Percentiles rank a stretch among this genome's conserved stretches.
Conservation (phyloP, 2,797 vertebrate genomes). For the Enteromius paludinosus region DNA sequence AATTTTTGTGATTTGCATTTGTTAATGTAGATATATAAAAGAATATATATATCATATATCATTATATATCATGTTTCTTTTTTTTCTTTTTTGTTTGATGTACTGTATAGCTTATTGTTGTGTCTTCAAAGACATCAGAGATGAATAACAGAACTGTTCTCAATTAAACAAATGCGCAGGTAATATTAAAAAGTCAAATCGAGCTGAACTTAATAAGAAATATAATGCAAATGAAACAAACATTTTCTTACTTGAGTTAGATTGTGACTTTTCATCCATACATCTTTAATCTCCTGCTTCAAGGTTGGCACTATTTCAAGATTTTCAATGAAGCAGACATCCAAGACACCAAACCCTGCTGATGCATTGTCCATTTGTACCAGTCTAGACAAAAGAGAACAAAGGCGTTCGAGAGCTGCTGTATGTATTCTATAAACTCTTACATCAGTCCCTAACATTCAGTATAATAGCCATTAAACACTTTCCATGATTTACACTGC, state of each 20-base stretch:
- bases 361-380: conserved; percentile 83
- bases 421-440: conserved; percentile 62
- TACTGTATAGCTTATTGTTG: conserved; percentile 55
- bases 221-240: conserved; percentile 82
- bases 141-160: conserved; percentile 81
- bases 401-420: conserved; percentile 65
- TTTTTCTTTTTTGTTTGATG: conserved; percentile 74
- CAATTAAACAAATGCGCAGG: conserved; percentile 81
- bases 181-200: conserved; percentile 83
- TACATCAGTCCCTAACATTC: conserved; percentile 76
- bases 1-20: conserved; percentile 76
- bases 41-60: too few relatives aligned
- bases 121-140: conserved; percentile 69
- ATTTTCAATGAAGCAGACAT: conserved; percentile 85
- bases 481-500: conserved; percentile 70
- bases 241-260: conserved; percentile 83
- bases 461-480: conserved; percentile 69
- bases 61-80: too few relatives aligned
- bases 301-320: conserved; percentile 82
- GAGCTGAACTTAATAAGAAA: conserved; percentile 84
- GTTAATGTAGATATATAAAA: conserved; percentile 52
- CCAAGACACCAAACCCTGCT: conserved; percentile 81
- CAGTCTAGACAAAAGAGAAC: conserved; percentile 71
- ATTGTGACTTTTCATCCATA: conserved; percentile 83
- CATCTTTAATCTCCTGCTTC: conserved; percentile 82